A percentile compares a stretch with the other conserved stretches of the same genome.
These are phyloP conservation scores for Hirtodrosophila cameraria DNA, from an alignment of 2,888 invertebrate genomes.

Conservation along the genomic window DNA sequence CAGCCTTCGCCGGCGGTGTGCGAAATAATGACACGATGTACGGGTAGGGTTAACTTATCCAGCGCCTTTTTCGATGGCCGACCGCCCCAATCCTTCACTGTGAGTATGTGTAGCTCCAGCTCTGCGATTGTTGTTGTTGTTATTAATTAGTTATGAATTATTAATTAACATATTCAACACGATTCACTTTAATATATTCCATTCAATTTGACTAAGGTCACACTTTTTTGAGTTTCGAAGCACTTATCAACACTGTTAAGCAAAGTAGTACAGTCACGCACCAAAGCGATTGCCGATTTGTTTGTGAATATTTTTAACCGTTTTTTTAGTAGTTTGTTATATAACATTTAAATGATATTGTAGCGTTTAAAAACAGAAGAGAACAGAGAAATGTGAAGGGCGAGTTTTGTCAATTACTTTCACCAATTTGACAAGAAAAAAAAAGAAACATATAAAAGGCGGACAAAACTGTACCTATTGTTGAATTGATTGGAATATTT, in stretches of 20 bases:
- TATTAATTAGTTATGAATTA: too few species aligned
- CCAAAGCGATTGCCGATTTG: slow-evolving; percentile 1
- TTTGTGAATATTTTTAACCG: background rate
- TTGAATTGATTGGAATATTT: slow-evolving; percentile 84
- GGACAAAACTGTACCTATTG: slow-evolving; percentile 83
- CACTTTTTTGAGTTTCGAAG: slow-evolving; percentile 47
- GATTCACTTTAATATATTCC: slow-evolving; percentile 69
- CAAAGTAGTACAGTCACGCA: slow-evolving; percentile 23
- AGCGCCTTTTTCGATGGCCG: slow-evolving; percentile 86
- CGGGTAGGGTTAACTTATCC: slow-evolving; percentile 84
- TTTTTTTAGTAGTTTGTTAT: slow-evolving; percentile 15
- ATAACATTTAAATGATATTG: slow-evolving; percentile 1
- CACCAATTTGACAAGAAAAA: slow-evolving; percentile 36
- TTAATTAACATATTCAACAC: slow-evolving; percentile 24
- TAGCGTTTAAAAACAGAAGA: background rate
- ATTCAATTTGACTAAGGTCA: slow-evolving; percentile 80
- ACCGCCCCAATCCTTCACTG: slow-evolving; percentile 88
- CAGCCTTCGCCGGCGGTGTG: slow-evolving; percentile 89
- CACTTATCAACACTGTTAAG: slow-evolving; percentile 60
- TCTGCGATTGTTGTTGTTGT: slow-evolving; percentile 34
- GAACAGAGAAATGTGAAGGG: slow-evolving; percentile 11
- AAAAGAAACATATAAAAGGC: slow-evolving; percentile 47
- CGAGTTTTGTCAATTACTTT: slow-evolving; percentile 12
- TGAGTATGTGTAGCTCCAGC: slow-evolving; percentile 86
- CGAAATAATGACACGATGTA: slow-evolving; percentile 86